Conservation (phyloP, 2,888 invertebrate species). For the Drosophila ustulata region DNA sequence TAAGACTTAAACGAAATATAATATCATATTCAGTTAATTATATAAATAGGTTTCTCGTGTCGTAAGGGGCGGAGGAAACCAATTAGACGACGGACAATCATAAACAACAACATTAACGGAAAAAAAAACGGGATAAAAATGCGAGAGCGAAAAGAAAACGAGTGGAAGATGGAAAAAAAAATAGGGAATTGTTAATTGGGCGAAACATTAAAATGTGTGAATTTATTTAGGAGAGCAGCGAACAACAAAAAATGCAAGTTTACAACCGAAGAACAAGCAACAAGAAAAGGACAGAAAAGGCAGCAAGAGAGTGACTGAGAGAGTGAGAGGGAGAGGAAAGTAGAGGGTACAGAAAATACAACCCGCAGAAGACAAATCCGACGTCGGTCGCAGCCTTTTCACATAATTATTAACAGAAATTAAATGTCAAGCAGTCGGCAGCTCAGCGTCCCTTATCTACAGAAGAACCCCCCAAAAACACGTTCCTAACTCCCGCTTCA, state of each 20-base stretch:
- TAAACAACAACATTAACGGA: constrained; percentile 40
- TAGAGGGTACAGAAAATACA: constrained; percentile 11
- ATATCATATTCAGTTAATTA: constrained; percentile 35
- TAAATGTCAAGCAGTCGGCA: constrained; percentile 54
- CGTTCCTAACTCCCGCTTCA: neutral
- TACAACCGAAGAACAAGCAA: constrained; percentile 12
- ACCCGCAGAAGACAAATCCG: constrained; percentile 52
- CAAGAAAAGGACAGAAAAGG: constrained; percentile 1
- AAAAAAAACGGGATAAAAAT: constrained; percentile 5
- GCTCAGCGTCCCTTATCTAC: constrained; percentile 3
- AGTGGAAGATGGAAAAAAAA: constrained; percentile 1
- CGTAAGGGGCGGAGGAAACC: constrained; percentile 2
- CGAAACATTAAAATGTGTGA: constrained; percentile 61
- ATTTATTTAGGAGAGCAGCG: constrained; percentile 46
- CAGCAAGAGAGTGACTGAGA: no score
- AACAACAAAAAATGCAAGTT: constrained; percentile 39
- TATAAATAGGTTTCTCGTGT: constrained; percentile 23
- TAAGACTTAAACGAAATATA: constrained; percentile 1
- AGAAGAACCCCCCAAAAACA: neutral
- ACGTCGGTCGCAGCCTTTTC: constrained; percentile 49
- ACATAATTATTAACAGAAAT: constrained; percentile 69
- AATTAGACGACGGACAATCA: constrained; percentile 34
- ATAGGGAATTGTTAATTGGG: constrained; percentile 51
- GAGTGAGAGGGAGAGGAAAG: neutral
- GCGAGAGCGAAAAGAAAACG: neutral